Evolutionary conservation across 2,113 vertebrate species (phyloP), one percentile per base, ranked within the genome.

Genomic region (Pagrus major): DNA sequence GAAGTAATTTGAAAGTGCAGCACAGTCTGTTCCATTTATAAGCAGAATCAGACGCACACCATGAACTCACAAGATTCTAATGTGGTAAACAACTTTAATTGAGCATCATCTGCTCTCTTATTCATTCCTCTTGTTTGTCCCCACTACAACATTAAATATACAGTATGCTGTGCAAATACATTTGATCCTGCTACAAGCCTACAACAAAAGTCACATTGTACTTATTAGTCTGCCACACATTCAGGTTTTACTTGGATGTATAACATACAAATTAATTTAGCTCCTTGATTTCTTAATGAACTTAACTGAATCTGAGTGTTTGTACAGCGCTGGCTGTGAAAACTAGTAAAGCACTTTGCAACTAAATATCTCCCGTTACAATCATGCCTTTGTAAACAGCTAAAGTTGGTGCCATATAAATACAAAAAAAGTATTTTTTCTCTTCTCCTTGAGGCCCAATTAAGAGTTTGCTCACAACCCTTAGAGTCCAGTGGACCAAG

Each of bases 381-480:
- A 52, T 54, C 39, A 27, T 21, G 25, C 7, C 54, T 29, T 35
- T 58, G 72, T 58, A 86, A 78, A 86, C 60, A 56, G 39, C 68
- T 44, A 9, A 78, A 71, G 69, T 51, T 23, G 21, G 44, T 58
- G 63, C 65, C 41, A 29, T 14, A 21, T 63, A 75, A 54, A 21
- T 51, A 10, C 6, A 4, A 42, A 37, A 65, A 65, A 37, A 49
- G n/a, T 60, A 65, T 56, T 67, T 69, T 73, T 75, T 75, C 55
- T 63, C 23, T n/a, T 61, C 56, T 88, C 84, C 87, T 84, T 71
- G 31, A 82, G 89, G 71, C 63, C 86, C 79, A 92, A 88, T 88
- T 90, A 85, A 64, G 72, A 64, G 66, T 80, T 79, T 86, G 52
- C 63, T 63, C 37, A 23, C 75, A 77, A 69, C 58, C 78, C 64